Percentiles rank a stretch among this genome's conserved stretches.
These are phyloP conservation scores for Pachypanchax playfairii DNA, from an alignment of 2,113 vertebrate genomes.

Conservation along the genomic window DNA sequence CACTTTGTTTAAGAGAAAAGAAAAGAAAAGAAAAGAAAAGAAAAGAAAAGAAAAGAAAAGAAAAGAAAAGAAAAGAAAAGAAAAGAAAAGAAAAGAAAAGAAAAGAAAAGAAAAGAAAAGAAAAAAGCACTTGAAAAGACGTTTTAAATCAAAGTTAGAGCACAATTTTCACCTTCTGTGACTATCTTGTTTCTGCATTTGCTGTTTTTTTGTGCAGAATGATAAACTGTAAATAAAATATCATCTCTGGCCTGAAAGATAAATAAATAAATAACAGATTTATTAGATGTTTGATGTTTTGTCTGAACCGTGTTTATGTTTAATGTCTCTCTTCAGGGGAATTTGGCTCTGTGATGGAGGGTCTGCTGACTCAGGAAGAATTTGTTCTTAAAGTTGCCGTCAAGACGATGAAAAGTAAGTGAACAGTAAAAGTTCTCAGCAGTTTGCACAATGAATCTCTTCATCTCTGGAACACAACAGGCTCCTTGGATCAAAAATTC, in stretches of 20 bases:
- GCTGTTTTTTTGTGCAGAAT: conserved; percentile 32
- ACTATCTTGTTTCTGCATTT: no score
- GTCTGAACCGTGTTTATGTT: conserved; percentile 6
- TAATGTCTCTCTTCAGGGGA: conserved; percentile 78
- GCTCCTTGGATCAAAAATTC: conserved; percentile 15
- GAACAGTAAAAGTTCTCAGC: conserved; percentile 26
- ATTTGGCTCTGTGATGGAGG: conserved; percentile 93
- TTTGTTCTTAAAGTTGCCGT: conserved; percentile 89
- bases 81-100: no score
- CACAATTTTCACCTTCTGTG: no score
- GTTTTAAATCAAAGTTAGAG: no score
- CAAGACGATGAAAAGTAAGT: conserved; percentile 96
- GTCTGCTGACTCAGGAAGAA: conserved; percentile 88
- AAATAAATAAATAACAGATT: background rate
- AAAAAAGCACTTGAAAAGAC: no score
- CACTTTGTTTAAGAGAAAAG: background rate
- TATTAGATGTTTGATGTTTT: background rate
- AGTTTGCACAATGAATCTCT: conserved; percentile 36
- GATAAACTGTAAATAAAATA: conserved; percentile 13
- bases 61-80: no score
- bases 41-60: no score
- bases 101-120: no score
- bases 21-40: no score
- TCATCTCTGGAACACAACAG: conserved; percentile 42
- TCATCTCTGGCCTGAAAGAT: conserved; percentile 15